Evolutionary conservation across 2,797 vertebrate species (phyloP), one percentile per base, ranked within the genome.

Genomic region (Thunnus albacares): DNA sequence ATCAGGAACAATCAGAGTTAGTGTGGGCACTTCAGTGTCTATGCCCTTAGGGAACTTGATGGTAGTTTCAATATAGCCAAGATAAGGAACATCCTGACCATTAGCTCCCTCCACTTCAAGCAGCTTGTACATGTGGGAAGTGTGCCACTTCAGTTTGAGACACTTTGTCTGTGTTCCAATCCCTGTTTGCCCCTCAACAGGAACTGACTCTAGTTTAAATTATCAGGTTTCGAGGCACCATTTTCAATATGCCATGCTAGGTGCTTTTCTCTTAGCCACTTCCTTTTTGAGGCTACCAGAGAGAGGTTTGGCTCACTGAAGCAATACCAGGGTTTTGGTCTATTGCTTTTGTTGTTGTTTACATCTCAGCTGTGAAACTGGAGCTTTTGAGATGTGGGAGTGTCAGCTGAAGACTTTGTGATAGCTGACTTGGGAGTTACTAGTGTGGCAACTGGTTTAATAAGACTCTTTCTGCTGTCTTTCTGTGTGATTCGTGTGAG

Each of bases 241-340:
- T 74, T 4, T 57, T 49, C 1, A 6, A 0, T n/a, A 0, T 77
- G 57, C 38, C 74, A 82, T 72, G 10, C 3, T n/a, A 62, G 4
- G 59, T 80, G 84, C 5, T 58, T 74, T 6, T 82, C 74, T 57
- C 12, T 72, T n/a, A 81, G 22, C 49, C 14, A 60, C n/a, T 57
- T 80, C 8, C 56, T 61, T 1, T 84, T 84, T 0, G 1, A 3
- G 12, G 75, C 58, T 18, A 81, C 85, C 1, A 87, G 71, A 64
- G 61, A 28, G 0, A 71, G 22, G 26, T 81, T 87, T 1, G 58
- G 75, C 3, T 81, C 75, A 57, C 26, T 69, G 11, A 68, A 85
- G 17, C 83, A 82, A 18, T 79, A 79, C 49, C 79, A 71, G 1
- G 75, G 75, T 1, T 1, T 78, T n/a, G 52, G 64, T 24, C 30